Evolutionary conservation across 2,797 vertebrate genomes (phyloP).

Genomic region (Manis javanica): DNA sequence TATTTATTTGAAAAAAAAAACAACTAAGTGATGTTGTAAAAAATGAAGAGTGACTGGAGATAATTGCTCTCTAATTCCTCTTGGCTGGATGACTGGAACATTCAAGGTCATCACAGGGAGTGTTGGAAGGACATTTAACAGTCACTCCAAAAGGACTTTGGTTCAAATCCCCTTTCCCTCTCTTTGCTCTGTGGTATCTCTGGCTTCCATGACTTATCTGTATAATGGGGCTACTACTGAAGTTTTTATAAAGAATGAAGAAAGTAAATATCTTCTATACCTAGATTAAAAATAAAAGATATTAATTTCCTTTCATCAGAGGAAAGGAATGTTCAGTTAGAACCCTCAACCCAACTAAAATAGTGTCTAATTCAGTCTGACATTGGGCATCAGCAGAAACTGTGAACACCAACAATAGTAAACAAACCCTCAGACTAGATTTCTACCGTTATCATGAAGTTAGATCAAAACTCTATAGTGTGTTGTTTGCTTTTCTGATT

Average conservation of each 20-base stretch:
- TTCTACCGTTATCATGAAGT: neutral
- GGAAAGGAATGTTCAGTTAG: neutral
- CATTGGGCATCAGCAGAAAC: neutral
- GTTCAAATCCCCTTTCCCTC: neutral
- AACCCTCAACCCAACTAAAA: neutral
- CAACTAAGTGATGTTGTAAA: neutral
- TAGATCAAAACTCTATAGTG: neutral
- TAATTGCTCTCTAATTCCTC: neutral
- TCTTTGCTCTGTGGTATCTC: neutral
- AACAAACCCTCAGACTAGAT: neutral
- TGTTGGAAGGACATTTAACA: neutral
- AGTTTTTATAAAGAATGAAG: neutral
- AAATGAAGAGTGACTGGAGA: neutral
- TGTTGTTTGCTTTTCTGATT: neutral
- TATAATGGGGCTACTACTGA: neutral
- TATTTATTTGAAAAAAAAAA: neutral
- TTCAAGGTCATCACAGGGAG: neutral
- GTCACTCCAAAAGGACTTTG: neutral
- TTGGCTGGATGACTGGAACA: neutral
- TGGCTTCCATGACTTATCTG: neutral
- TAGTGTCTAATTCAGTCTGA: neutral
- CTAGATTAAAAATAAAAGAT: constrained; percentile 7
- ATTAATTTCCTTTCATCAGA: neutral
- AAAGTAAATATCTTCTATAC: neutral
- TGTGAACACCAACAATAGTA: neutral